phyloP scores from a whole-genome alignment of 2,888 invertebrate genomes.

The Dastarcus helophoroides region DNA sequence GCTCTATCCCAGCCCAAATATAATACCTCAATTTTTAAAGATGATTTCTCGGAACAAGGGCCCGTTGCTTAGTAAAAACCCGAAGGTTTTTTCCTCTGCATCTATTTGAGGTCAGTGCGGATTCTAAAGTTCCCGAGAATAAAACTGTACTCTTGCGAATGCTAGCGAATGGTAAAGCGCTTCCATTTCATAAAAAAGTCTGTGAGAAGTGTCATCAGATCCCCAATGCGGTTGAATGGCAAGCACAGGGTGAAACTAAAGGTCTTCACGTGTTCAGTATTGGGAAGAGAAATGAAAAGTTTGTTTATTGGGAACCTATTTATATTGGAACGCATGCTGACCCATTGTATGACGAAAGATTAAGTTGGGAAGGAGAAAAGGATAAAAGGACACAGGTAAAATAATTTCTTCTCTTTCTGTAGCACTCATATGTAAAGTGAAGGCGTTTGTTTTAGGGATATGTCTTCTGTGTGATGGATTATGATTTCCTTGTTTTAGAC shows the following conservation, averaged over 20 bases:
- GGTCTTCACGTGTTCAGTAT: slow-evolving; percentile 63
- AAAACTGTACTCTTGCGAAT: slow-evolving; percentile 36
- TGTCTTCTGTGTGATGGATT: slow-evolving; percentile 78
- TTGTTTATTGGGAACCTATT: slow-evolving; percentile 80
- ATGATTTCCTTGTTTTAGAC: slow-evolving; percentile 85
- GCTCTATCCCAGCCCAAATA: slow-evolving; percentile 13
- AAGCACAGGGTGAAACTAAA: slow-evolving; percentile 50
- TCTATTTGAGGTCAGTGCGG: slow-evolving; percentile 11
- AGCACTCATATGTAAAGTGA: too few species aligned
- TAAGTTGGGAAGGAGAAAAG: slow-evolving; percentile 81
- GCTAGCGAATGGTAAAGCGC: slow-evolving; percentile 59
- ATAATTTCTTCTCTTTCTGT: too few species aligned
- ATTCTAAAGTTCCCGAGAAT: slow-evolving; percentile 6
- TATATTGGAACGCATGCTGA: slow-evolving; percentile 75
- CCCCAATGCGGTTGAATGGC: slow-evolving; percentile 67
- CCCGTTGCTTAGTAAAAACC: neutral
- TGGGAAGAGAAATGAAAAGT: slow-evolving; percentile 63
- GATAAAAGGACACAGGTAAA: slow-evolving; percentile 84
- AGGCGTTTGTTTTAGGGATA: slow-evolving; percentile 65
- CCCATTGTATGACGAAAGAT: slow-evolving; percentile 72
- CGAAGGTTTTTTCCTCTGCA: slow-evolving; percentile 11
- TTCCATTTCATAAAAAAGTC: slow-evolving; percentile 75
- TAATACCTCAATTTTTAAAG: slow-evolving; percentile 11
- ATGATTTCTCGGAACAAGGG: slow-evolving; percentile 7
- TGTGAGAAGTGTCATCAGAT: slow-evolving; percentile 75